Evolutionary conservation across 92 coral and sea anemone genomes (phyloP), one percentile per base, ranked within the genome.

Genomic region (Epizoanthus scotinus): DNA sequence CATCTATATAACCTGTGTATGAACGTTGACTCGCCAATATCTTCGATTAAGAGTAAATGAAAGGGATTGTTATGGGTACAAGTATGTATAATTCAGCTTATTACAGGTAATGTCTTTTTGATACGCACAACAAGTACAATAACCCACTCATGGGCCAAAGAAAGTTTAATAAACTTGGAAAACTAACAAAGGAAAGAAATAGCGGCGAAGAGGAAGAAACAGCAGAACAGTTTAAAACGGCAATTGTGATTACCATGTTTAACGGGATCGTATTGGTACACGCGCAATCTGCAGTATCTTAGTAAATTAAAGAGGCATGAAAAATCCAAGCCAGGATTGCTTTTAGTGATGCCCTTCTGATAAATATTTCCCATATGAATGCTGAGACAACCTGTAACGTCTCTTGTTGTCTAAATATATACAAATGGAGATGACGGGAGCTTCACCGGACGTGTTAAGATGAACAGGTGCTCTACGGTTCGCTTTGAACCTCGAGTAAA

Each of bases 111-210:
- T 62, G 5, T 62, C 36, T 26, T 26, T 62, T 62, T 27, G 18
- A 10, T 4, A 7, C 24, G 24, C 14, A 64, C 70, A 64, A 25
- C 47, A 17, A 64, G n/a, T 8, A 38, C 27, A 64, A 27, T 38
- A 64, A 2, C 27, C 47, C 70, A 64, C 27, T 64, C 24, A 64
- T 38, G 21, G 21, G 18, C 34, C 47, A 64, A 64, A 64, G 70
- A 64, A 64, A 64, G 34, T 64, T 64, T 64, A 31, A 28, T 64
- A 64, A 64, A 64, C 70, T 64, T 64, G 8, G 13, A 25, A 64
- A 63, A 29, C 70, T 18, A 64, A 34, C 31, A 64, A 64, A 38
- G 47, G 22, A n/a, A 6, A 29, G 28, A 64, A 63, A 26, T 25
- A 26, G 67, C 67, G 40, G 17, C 67, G 29, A 63, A 63, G 67